phyloP scores from a whole-genome alignment of 2,113 vertebrate genomes.

The Elephas maximus region DNA sequence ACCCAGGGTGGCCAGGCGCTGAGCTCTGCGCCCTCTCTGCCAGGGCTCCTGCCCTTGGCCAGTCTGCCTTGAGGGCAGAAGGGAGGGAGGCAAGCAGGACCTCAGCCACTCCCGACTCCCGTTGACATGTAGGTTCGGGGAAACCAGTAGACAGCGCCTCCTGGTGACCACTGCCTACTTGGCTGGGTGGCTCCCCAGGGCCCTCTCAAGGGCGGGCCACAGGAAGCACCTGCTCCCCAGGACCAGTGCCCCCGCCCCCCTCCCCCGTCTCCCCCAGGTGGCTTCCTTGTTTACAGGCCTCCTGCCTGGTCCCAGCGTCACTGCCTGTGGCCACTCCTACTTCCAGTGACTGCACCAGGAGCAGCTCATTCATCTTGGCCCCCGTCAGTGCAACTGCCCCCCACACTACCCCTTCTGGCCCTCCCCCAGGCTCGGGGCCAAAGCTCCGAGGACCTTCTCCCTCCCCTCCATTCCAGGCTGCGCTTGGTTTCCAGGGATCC shows the following conservation, averaged over 20 bases:
- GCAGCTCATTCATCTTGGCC: conserved; percentile 83
- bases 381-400: conserved; percentile 59
- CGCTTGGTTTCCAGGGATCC: conserved; percentile 78
- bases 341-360: conserved; percentile 81
- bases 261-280: conserved; percentile 82
- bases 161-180: conserved; percentile 30
- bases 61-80: not conserved
- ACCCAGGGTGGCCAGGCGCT: not conserved
- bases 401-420: not conserved
- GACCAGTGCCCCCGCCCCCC: conserved; percentile 75
- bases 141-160: conserved; percentile 68
- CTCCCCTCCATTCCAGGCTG: conserved; percentile 66
- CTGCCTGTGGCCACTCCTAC: conserved; percentile 80
- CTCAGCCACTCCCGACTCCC: conserved; percentile 29
- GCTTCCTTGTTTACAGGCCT: conserved; percentile 86
- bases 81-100: not conserved
- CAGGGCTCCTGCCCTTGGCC: conserved; percentile 18
- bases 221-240: conserved; percentile 85
- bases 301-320: conserved; percentile 78
- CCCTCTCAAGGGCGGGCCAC: conserved; percentile 78
- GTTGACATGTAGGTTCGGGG: not conserved
- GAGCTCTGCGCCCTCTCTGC: not conserved
- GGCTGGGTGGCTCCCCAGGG: conserved; percentile 48
- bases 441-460: conserved; percentile 67
- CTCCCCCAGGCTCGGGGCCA: conserved; percentile 77